Conservation (phyloP, 92 coral and sea anemone species). For the Actinostola sp. region DNA sequence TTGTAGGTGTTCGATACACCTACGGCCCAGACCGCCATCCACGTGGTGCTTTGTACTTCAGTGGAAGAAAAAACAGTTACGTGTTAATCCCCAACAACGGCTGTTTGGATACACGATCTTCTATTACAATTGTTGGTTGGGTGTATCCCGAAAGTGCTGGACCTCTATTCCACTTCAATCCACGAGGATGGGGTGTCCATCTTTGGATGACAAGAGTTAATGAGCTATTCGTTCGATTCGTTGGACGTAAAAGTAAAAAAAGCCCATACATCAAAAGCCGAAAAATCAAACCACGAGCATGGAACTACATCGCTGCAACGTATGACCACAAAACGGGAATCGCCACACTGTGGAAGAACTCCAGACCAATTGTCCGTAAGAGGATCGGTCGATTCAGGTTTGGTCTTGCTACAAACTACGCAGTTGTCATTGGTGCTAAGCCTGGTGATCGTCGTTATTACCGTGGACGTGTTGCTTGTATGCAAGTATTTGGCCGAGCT, state of each 20-base stretch:
- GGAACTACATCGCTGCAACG: slow-evolving; percentile 51
- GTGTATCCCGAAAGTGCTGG: slow-evolving; percentile 74
- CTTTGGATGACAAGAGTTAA: slow-evolving; percentile 66
- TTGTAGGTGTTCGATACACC: slow-evolving; percentile 33
- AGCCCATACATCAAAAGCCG: slow-evolving; percentile 41
- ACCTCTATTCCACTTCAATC: slow-evolving; percentile 60
- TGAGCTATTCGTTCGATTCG: slow-evolving; percentile 63
- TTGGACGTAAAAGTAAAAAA: slow-evolving; percentile 45
- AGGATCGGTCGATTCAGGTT: slow-evolving; percentile 32
- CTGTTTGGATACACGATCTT: slow-evolving; percentile 53
- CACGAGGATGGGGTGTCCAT: slow-evolving; percentile 67
- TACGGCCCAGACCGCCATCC: slow-evolving; percentile 75
- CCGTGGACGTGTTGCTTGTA: slow-evolving; percentile 55
- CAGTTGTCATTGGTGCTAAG: slow-evolving; percentile 47
- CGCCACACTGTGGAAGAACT: slow-evolving; percentile 38
- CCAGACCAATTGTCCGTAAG: slow-evolving; percentile 25
- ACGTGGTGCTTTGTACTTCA: slow-evolving; percentile 53
- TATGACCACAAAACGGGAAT: slow-evolving; percentile 39
- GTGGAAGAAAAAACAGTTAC: slow-evolving; percentile 68
- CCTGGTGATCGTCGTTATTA: slow-evolving; percentile 48
- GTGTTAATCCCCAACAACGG: slow-evolving; percentile 75
- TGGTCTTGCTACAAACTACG: slow-evolving; percentile 40
- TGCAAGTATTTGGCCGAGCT: slow-evolving; percentile 44
- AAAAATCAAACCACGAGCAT: slow-evolving; percentile 36
- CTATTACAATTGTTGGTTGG: slow-evolving; percentile 66